phyloP scores from a whole-genome alignment of 1,140 invertebrate genomes.

The Tetragnatha versicolor region DNA sequence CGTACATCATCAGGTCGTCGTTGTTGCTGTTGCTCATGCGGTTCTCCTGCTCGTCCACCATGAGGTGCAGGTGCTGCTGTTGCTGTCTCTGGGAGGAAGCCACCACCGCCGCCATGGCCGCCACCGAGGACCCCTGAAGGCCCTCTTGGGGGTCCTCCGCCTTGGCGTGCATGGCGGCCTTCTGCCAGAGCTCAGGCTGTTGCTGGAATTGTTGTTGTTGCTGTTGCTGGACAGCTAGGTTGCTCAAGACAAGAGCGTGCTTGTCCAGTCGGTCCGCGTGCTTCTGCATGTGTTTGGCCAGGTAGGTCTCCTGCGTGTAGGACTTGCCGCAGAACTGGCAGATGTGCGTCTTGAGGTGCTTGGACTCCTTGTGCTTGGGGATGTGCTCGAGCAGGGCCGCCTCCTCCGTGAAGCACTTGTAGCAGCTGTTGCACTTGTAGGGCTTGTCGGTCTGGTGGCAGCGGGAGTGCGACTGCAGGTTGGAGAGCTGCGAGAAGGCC shows the following conservation, averaged over 20 bases:
- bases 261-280: constrained; percentile 56
- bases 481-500: constrained; percentile 98
- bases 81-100: constrained; percentile 34
- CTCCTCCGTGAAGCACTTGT: constrained; percentile 97
- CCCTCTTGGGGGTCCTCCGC: constrained; percentile 9
- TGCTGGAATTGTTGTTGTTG: constrained; percentile 32
- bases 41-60: constrained; percentile 36
- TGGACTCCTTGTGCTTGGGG: constrained; percentile 99
- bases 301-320: constrained; percentile 98
- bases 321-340: constrained; percentile 99
- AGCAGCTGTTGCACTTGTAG: constrained; percentile 97
- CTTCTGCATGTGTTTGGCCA: constrained; percentile 99
- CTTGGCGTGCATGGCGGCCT: constrained; percentile 37
- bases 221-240: constrained; percentile 19
- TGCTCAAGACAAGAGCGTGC: constrained; percentile 25
- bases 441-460: constrained; percentile 98
- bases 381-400: constrained; percentile 94
- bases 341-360: constrained; percentile 99
- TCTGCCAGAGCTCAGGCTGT: constrained; percentile 47
- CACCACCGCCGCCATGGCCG: constrained; percentile 49
- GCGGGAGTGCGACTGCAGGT: constrained; percentile 95
- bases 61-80: neutral
- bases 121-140: constrained; percentile 36
- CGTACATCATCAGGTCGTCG: neutral
- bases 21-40: constrained; percentile 24